Evolutionary conservation across 2,797 vertebrate species (phyloP).

Genomic region (Peromyscus eremicus): DNA sequence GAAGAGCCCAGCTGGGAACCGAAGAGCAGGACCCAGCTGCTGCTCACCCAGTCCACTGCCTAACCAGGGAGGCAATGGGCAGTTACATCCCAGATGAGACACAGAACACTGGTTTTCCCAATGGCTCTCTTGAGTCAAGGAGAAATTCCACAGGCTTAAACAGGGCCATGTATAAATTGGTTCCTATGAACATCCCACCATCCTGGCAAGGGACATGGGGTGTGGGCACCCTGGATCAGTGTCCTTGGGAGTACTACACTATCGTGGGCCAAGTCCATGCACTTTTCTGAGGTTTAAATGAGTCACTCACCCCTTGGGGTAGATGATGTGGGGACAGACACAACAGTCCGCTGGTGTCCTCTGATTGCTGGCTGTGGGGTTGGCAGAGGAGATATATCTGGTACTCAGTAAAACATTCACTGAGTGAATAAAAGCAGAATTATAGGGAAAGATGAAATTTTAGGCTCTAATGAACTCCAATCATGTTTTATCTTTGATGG

Average conservation of each 20-base stretch:
- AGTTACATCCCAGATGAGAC: no score
- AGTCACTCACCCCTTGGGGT: not conserved
- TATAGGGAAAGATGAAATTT: not conserved
- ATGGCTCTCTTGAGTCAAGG: not conserved
- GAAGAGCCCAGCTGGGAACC: not conserved
- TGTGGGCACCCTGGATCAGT: not conserved
- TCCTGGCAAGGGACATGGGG: not conserved
- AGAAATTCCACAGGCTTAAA: not conserved
- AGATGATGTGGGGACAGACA: not conserved
- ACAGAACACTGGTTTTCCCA: not conserved
- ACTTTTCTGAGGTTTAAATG: not conserved
- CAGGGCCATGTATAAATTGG: not conserved
- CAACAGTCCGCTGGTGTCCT: not conserved
- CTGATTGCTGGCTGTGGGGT: no score
- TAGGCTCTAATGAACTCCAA: not conserved
- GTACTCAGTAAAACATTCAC: not conserved
- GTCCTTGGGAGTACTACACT: not conserved
- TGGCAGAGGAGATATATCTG: not conserved
- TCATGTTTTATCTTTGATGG: not conserved
- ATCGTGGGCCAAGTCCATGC: no score
- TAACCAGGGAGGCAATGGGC: not conserved
- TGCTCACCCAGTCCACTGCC: not conserved
- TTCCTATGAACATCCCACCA: not conserved
- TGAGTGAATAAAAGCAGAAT: not conserved
- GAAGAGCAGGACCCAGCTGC: not conserved